Base-by-base conservation (phyloP, 2,888 invertebrate genomes). In the Platycnemis pennipes region DNA sequence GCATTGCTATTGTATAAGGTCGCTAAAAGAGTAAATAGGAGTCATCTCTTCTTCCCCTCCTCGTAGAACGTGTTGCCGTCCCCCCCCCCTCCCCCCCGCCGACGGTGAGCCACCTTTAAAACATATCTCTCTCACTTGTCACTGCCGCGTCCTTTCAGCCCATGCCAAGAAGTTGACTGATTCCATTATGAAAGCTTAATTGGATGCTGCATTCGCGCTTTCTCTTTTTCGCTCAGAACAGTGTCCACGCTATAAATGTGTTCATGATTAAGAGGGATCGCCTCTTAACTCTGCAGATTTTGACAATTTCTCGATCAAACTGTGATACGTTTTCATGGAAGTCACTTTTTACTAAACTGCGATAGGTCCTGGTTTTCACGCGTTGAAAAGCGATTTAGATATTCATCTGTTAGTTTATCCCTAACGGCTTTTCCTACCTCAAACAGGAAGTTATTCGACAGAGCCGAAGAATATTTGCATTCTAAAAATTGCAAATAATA, bases 161-260 rank as follows among this genome's bases (percentile, higher is more conserved):
- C 69, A 49, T 91, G 91, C 91, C 91, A 91, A 91, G 45, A 44
- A n/a, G 53, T 53, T 89, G 89, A 56, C 89, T 89, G 89, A 89
- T 91, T 91, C 91, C 63, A 69, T 91, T 91, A 91, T 91, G 91
- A 91, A 63, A n/a, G 42, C 91, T 91, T 91, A 91, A 91, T 91
- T 91, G 91, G 91, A 69, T 69, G 69, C 63, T 91, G 63, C 91
- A 91, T 44, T 49, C 26, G 91, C 2, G 37, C 31, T 37, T 77
- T 77, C 77, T 37, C 77, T 37, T 77, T 63, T 0, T 26, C 63
- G 37, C 13, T 4, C 13, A 37, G 77, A 77, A 13, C 5, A n/a
- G 4, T 11, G 37, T 2, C 37, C 16, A 77, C 37, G 5, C 0
- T 37, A 77, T 16, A 77, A 37, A 37, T 77, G 77, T 77, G 31